These are phyloP conservation scores for Ptycholaimellus sp. DNA, from an alignment of 2,888 invertebrate species.

Conservation along the genomic window DNA sequence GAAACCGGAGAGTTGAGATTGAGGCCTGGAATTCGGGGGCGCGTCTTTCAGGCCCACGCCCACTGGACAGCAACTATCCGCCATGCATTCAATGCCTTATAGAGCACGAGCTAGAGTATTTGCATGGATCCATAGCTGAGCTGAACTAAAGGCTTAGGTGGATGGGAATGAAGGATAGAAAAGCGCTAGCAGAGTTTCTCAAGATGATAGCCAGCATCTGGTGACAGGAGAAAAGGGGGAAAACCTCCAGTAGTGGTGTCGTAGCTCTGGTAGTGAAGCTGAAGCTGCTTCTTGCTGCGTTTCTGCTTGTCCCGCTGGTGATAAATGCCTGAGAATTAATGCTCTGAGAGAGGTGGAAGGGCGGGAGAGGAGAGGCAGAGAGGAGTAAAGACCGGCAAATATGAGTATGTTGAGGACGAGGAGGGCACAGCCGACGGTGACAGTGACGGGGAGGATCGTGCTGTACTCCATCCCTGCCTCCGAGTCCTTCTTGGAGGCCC, in stretches of 20 bases:
- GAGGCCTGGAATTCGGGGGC: too few species aligned
- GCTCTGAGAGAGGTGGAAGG: not conserved
- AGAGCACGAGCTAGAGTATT: too few species aligned
- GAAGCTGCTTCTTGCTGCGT: constrained; percentile 15
- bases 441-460: constrained; percentile 12
- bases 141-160: too few species aligned
- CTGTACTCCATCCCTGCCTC: constrained; percentile 7
- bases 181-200: too few species aligned
- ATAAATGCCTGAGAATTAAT: constrained; percentile 3
- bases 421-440: constrained; percentile 17
- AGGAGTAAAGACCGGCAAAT: constrained; percentile 13
- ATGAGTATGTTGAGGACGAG: constrained; percentile 20
- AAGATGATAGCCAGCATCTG: too few species aligned
- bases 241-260: not conserved
- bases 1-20: too few species aligned
- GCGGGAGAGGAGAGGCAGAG: not conserved
- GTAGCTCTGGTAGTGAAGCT: constrained; percentile 15
- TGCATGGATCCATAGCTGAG: too few species aligned
- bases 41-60: too few species aligned
- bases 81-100: too few species aligned
- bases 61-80: too few species aligned
- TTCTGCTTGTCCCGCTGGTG: constrained; percentile 16
- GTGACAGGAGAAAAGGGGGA: too few species aligned
- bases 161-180: too few species aligned
- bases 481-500: not conserved